phyloP scores from a whole-genome alignment of 2,113 vertebrate species.

The Reinhardtius hippoglossoides region DNA sequence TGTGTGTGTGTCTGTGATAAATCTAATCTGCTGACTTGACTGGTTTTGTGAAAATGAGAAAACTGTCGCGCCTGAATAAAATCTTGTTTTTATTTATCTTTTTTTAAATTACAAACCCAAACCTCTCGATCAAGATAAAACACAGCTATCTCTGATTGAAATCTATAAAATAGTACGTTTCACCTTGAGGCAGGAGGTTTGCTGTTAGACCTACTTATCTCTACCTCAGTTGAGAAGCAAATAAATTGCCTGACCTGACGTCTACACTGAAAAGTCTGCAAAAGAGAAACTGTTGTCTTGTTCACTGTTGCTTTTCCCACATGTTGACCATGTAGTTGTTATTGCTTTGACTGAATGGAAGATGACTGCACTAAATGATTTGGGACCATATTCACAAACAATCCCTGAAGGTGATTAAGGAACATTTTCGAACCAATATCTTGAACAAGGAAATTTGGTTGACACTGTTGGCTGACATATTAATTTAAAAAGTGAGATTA shows the following conservation, averaged over 20 bases:
- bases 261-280: neutral
- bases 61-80: conserved; percentile 1
- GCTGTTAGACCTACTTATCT: too few species aligned
- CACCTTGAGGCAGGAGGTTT: too few species aligned
- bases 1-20: neutral
- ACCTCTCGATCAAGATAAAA: neutral
- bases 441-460: too few species aligned
- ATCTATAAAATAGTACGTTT: neutral
- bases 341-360: neutral
- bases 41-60: neutral
- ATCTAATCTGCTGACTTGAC: conserved; percentile 5
- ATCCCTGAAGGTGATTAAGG: too few species aligned
- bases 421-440: too few species aligned
- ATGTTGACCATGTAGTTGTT: neutral
- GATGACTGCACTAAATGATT: too few species aligned
- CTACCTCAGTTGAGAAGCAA: too few species aligned
- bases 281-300: neutral
- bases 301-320: neutral
- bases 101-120: neutral
- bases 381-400: too few species aligned
- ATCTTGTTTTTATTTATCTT: neutral
- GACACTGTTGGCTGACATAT: too few species aligned
- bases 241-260: neutral
- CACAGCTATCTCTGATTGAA: neutral
- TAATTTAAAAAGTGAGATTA: too few species aligned